Conservation (phyloP, 2,797 vertebrate genomes). For the Alosa sapidissima region DNA sequence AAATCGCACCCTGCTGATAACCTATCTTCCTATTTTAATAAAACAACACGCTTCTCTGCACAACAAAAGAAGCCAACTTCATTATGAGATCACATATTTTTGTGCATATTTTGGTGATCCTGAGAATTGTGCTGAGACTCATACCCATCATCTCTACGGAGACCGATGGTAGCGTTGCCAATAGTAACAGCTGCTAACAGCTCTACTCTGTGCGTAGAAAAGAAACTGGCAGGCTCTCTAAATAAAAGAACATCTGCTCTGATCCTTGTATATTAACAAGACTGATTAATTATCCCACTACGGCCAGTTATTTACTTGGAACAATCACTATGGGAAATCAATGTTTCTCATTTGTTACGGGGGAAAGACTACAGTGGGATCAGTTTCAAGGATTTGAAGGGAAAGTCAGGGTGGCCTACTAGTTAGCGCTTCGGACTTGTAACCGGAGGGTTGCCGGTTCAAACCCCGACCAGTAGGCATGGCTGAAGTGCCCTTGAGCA, state of each 20-base stretch:
- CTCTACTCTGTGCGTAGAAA: conserved; percentile 55
- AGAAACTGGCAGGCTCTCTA: conserved; percentile 55
- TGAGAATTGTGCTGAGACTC: background rate
- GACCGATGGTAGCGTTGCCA: background rate
- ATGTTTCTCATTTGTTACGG: background rate
- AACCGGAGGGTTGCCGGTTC: no score
- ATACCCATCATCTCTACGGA: background rate
- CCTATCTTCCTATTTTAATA: background rate
- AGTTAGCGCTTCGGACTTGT: no score
- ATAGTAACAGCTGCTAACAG: conserved; percentile 45
- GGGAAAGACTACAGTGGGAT: background rate
- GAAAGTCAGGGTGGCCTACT: no score
- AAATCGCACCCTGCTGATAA: no score
- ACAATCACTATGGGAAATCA: background rate
- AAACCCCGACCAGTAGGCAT: no score
- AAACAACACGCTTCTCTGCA: background rate
- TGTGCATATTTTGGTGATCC: background rate
- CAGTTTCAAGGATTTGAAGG: background rate
- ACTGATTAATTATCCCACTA: conserved; percentile 1
- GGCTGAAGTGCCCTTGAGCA: no score
- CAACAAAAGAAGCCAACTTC: background rate
- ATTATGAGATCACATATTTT: background rate
- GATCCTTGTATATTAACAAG: background rate
- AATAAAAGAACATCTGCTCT: conserved; percentile 59
- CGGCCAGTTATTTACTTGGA: background rate